phyloP scores from a whole-genome alignment of 2,113 vertebrate species.

The Bubalus kerabau region DNA sequence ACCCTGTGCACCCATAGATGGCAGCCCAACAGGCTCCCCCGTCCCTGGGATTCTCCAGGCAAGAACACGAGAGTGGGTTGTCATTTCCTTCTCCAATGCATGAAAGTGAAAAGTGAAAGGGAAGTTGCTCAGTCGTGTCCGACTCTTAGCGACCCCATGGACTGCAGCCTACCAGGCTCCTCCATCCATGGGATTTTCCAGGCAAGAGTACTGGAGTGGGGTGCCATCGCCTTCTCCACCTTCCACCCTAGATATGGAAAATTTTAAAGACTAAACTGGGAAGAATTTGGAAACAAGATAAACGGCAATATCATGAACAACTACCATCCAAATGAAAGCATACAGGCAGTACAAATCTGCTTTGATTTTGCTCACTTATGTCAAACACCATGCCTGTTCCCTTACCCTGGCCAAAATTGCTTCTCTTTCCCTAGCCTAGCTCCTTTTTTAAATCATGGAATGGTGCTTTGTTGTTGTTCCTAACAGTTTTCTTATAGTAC shows the following conservation, averaged over 20 bases:
- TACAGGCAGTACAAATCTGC: accelerated
- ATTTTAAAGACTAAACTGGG: neutral
- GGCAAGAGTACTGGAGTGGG: too few relatives aligned
- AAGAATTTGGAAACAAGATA: neutral
- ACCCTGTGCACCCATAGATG: too few relatives aligned
- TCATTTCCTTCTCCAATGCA: too few relatives aligned
- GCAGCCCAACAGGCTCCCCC: too few relatives aligned
- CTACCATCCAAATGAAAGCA: neutral
- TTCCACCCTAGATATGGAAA: neutral
- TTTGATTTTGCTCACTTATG: neutral
- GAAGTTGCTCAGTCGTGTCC: accelerated
- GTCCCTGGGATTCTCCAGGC: too few relatives aligned
- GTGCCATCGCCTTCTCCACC: too few relatives aligned
- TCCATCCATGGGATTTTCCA: too few relatives aligned
- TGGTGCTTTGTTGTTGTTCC: neutral
- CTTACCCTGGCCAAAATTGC: too few relatives aligned
- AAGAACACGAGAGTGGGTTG: too few relatives aligned
- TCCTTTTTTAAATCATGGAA: neutral
- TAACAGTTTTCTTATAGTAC: neutral
- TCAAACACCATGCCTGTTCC: accelerated
- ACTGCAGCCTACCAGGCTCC: too few relatives aligned
- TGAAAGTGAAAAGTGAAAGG: too few relatives aligned
- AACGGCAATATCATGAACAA: neutral
- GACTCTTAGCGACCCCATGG: too few relatives aligned
- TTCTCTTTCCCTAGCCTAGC: accelerated